These are phyloP conservation scores for Formica exsecta DNA, from an alignment of 1,140 invertebrate genomes.

Conservation along the genomic window DNA sequence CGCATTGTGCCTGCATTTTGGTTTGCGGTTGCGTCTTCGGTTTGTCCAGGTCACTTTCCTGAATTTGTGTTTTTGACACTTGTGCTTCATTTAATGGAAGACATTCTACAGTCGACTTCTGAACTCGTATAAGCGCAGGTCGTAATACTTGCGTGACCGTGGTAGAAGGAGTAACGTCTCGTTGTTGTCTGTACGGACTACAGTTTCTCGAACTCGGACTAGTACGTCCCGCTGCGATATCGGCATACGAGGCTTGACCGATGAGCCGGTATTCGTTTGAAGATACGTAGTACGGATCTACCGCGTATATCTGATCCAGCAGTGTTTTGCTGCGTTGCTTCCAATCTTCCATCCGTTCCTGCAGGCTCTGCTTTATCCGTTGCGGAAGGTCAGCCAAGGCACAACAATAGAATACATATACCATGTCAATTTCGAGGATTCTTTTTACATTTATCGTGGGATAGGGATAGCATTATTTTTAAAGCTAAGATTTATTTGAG, in stretches of 20 bases:
- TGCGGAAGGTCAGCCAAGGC: slow-evolving; percentile 80
- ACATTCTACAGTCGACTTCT: slow-evolving; percentile 22
- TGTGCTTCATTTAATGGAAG: slow-evolving; percentile 25
- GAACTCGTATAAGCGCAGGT: slow-evolving; percentile 60
- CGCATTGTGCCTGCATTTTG: background rate
- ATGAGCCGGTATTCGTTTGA: slow-evolving; percentile 82
- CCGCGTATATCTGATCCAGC: slow-evolving; percentile 89
- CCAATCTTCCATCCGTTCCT: slow-evolving; percentile 88
- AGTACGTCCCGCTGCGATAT: slow-evolving; percentile 86
- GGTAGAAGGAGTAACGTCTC: slow-evolving; percentile 77
- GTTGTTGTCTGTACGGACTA: slow-evolving; percentile 80
- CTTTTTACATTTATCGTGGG: slow-evolving; percentile 62
- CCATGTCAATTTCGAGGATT: slow-evolving; percentile 76
- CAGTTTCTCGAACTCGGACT: slow-evolving; percentile 83
- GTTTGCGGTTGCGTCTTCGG: background rate
- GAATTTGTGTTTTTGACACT: background rate
- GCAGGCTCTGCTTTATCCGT: slow-evolving; percentile 89
- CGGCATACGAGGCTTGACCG: slow-evolving; percentile 87
- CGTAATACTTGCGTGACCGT: slow-evolving; percentile 72
- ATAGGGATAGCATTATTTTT: background rate
- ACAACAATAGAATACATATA: slow-evolving; percentile 78
- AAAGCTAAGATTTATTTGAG: slow-evolving; percentile 18
- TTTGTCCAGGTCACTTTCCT: background rate
- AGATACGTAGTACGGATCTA: slow-evolving; percentile 91
- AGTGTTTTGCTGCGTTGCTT: slow-evolving; percentile 90